Percentiles rank a stretch among this genome's conserved stretches.
Evolutionary conservation across 1,140 invertebrate species (phyloP).

Genomic region (Ridgeia piscesae): DNA sequence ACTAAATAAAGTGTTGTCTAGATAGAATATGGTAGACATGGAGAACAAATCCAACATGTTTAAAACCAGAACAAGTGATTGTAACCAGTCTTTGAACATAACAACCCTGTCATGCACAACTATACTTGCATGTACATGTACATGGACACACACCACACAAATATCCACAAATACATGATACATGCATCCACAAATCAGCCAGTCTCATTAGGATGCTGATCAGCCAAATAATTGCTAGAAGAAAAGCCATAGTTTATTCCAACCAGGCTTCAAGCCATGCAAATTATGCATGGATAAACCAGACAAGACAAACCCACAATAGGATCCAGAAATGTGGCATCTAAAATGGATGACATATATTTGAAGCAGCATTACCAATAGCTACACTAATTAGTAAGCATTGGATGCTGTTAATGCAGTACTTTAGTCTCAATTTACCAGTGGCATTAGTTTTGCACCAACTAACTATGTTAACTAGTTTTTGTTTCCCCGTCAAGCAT

Average conservation of each 20-base stretch:
- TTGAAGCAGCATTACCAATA: neutral
- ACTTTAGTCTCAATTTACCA: neutral
- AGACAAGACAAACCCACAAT: neutral
- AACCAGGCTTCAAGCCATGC: neutral
- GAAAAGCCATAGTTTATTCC: neutral
- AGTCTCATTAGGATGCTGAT: neutral
- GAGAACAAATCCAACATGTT: no score
- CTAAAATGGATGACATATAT: neutral
- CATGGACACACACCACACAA: neutral
- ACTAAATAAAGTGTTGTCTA: no score
- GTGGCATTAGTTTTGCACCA: neutral
- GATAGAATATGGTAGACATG: no score
- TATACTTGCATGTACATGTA: neutral
- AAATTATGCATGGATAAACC: neutral
- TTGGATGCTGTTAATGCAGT: neutral
- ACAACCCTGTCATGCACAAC: neutral
- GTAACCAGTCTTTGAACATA: neutral
- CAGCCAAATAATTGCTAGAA: neutral
- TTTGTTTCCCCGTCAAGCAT: neutral
- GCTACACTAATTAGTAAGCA: neutral
- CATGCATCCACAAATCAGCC: neutral
- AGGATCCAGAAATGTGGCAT: neutral
- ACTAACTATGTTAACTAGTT: no score
- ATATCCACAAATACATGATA: neutral
- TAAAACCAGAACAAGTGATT: neutral